Base-by-base conservation (phyloP, 2,888 invertebrate genomes). In the Brassicogethes aeneus region DNA sequence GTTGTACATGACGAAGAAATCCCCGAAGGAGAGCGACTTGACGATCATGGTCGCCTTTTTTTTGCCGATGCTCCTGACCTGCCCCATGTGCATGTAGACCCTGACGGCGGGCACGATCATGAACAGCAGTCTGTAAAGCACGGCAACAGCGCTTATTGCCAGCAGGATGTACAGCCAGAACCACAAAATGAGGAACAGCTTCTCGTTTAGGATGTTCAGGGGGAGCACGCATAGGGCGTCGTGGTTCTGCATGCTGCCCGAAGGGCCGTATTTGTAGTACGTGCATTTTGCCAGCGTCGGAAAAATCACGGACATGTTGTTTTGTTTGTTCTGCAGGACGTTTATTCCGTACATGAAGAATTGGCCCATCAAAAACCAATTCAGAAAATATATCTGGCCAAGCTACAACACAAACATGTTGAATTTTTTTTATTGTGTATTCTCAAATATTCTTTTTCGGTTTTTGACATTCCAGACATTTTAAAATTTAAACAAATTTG, bases 1-100 rank as follows among this genome's bases (percentile, higher is more conserved):
- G 58, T 82, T 78, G 61, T 82, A 79, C 7, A 89, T 65, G 23
- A 89, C 61, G 62, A 87, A 88, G 81, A 86, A 88, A 62, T 88
- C 87, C 1, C 83, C 83, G 44, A 78, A 80, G 39, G 74, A 71
- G 32, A 78, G 69, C 39, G 65, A 65, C 43, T 68, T 69, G 1
- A 77, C 71, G 43, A 81, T 70, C 15, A 49, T 40, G 37, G 66
- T 66, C 1, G 70, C 69, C 3, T 80, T 72, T 30, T 72, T 64
- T 16, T 68, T 69, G 10, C 51, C 53, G 41, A 77, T 71, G 14
- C 75, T 71, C 40, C 78, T 70, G 17, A 77, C 69, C 50, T 79
- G 77, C 1, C 80, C 79, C 59, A 76, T 72, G 15, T 82, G 68
- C 53, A 82, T 70, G 47, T 76, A 70, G 30, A 75, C 69, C 10